Percentiles rank a stretch among this genome's conserved stretches.
These are phyloP conservation scores for Drosophila peninsularis DNA, from an alignment of 2,888 invertebrate genomes.

Conservation along the genomic window DNA sequence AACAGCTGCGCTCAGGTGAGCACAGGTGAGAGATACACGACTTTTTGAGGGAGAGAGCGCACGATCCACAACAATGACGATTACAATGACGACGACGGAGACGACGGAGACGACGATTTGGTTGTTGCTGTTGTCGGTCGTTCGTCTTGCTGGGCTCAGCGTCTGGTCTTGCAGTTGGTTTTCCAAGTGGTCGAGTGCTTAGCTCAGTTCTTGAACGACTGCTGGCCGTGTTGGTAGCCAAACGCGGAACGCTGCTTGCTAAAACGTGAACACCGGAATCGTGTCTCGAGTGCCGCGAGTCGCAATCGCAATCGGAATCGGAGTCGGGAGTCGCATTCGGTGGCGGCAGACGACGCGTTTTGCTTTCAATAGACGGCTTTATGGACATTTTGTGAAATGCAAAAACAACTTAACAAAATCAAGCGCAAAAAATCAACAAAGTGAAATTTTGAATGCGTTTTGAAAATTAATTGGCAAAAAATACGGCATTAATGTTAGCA, in stretches of 20 bases:
- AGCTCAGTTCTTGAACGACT: conserved; percentile 77
- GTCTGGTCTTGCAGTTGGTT: conserved; percentile 54
- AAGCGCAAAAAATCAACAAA: conserved; percentile 46
- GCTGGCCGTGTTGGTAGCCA: conserved; percentile 74
- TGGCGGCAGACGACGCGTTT: conserved; percentile 40
- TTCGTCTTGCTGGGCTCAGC: conserved; percentile 33
- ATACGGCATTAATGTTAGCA: conserved; percentile 43
- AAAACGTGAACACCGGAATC: conserved; percentile 35
- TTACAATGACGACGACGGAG: conserved; percentile 30
- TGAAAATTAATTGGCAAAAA: conserved; percentile 58
- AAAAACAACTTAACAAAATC: conserved; percentile 36
- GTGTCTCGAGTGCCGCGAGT: conserved; percentile 16
- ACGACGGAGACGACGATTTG: conserved; percentile 10
- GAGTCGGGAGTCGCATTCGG: conserved; percentile 5
- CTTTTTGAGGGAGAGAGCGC: conserved; percentile 17
- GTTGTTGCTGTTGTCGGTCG: conserved; percentile 15
- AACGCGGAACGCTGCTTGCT: conserved; percentile 42
- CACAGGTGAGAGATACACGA: conserved; percentile 39
- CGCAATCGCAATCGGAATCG: too few species aligned
- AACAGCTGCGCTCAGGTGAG: conserved; percentile 51
- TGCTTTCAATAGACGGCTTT: conserved; percentile 47
- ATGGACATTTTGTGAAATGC: conserved; percentile 55
- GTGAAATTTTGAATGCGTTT: conserved; percentile 59
- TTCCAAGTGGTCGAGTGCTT: conserved; percentile 35
- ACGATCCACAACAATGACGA: conserved; percentile 56